Evolutionary conservation across 1,140 invertebrate species (phyloP).

Genomic region (Hesperophylax magnus): DNA sequence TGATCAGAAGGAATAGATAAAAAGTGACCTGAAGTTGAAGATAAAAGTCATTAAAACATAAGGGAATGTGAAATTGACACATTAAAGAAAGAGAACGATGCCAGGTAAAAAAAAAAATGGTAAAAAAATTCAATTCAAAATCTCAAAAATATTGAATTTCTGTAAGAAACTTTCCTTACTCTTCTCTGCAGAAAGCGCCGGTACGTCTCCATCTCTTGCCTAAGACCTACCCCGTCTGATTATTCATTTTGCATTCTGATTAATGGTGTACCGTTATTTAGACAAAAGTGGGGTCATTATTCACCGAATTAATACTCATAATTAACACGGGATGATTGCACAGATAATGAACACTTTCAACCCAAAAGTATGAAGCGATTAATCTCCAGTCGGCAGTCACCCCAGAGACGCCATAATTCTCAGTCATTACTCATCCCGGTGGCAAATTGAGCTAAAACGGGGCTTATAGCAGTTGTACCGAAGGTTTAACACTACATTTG

Average conservation of each 20-base stretch:
- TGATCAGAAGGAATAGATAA: too few species aligned
- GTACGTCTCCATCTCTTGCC: too few species aligned
- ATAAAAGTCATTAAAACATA: too few species aligned
- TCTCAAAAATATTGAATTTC: too few species aligned
- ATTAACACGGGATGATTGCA: constrained; percentile 53
- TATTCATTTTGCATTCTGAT: constrained; percentile 8
- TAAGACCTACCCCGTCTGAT: too few species aligned
- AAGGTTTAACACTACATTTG: neutral
- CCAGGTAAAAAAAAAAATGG: too few species aligned
- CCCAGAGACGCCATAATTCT: constrained; percentile 42
- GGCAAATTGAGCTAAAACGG: neutral
- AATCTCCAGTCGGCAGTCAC: constrained; percentile 44
- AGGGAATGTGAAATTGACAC: too few species aligned
- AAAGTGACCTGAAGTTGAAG: too few species aligned
- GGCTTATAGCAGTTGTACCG: neutral
- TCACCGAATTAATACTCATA: constrained; percentile 53
- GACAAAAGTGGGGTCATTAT: constrained; percentile 45
- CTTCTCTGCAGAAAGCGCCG: too few species aligned
- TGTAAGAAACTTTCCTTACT: too few species aligned
- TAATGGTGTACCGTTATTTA: constrained; percentile 28
- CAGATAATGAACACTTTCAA: constrained; percentile 36
- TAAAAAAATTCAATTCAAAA: too few species aligned
- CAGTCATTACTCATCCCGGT: constrained; percentile 48
- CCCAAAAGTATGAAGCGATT: constrained; percentile 40
- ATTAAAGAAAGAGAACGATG: too few species aligned